Conservation (phyloP, 2,797 vertebrate species). For the Pagetopsis macropterus region DNA sequence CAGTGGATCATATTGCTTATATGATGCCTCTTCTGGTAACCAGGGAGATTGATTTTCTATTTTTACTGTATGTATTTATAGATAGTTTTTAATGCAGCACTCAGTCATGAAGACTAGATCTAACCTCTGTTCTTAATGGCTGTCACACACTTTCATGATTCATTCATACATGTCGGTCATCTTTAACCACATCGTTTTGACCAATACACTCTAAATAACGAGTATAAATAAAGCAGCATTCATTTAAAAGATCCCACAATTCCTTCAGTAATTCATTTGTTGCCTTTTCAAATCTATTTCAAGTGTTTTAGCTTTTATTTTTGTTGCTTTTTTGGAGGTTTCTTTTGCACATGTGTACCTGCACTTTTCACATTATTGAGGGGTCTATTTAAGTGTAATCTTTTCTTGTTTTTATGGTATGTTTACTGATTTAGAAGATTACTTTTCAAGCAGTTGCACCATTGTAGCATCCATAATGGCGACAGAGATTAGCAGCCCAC, state of each 20-base stretch:
- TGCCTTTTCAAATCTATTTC: neutral
- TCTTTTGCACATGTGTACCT: neutral
- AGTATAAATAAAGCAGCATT: neutral
- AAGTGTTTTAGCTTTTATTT: neutral
- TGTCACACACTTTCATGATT: slow-evolving; percentile 7
- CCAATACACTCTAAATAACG: neutral
- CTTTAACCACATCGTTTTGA: neutral
- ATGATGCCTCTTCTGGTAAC: slow-evolving; percentile 50
- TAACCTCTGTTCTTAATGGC: neutral
- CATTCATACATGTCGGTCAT: neutral
- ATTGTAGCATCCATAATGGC: neutral
- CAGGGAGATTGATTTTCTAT: slow-evolving; percentile 41
- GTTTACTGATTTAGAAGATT: neutral
- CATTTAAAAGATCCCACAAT: neutral
- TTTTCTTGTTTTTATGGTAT: neutral
- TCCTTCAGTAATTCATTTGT: neutral
- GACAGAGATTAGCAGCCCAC: slow-evolving; percentile 7
- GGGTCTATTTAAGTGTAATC: neutral
- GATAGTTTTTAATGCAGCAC: neutral
- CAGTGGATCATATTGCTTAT: slow-evolving; percentile 39
- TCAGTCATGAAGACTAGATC: neutral
- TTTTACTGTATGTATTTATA: slow-evolving; percentile 32
- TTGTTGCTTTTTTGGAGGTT: neutral
- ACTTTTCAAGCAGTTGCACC: neutral
- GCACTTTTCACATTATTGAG: too few relatives aligned